Conservation (phyloP, 2,113 vertebrate species). For the Prunella himalayana region DNA sequence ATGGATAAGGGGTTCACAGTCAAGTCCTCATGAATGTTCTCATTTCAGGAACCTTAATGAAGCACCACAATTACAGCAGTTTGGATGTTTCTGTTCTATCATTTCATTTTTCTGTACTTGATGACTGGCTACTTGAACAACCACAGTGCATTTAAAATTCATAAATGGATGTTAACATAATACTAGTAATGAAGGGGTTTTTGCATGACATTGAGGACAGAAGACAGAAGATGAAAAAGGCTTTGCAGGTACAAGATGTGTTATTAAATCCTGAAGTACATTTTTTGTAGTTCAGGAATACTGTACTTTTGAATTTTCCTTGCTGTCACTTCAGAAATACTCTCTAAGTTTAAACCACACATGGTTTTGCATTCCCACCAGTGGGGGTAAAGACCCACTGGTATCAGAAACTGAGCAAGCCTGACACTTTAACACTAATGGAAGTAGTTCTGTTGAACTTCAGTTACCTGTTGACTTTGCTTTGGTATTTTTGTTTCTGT, state of each 20-base stretch:
- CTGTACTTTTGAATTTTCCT: not conserved
- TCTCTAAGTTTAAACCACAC: not conserved
- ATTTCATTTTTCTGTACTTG: not conserved
- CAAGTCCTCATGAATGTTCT: not conserved
- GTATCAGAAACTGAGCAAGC: not conserved
- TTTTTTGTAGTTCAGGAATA: not conserved
- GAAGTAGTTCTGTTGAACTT: not conserved
- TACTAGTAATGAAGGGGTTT: not conserved
- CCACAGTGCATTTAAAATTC: not conserved
- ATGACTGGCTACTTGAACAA: not conserved
- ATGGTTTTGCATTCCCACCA: not conserved
- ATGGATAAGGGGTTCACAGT: not conserved
- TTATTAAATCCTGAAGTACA: not conserved
- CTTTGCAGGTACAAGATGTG: not conserved
- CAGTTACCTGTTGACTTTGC: not conserved
- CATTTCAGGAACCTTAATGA: conserved; percentile 6
- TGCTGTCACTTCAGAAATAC: not conserved
- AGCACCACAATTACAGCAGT: not conserved
- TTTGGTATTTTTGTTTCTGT: not conserved
- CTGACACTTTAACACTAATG: not conserved
- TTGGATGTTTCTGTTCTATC: not conserved
- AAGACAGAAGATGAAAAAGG: not conserved
- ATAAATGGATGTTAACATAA: not conserved
- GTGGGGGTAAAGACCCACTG: too few relatives aligned
- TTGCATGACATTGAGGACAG: not conserved